Evolutionary conservation across 2,113 vertebrate genomes (phyloP).

Genomic region (Melanostigma gelatinosum): DNA sequence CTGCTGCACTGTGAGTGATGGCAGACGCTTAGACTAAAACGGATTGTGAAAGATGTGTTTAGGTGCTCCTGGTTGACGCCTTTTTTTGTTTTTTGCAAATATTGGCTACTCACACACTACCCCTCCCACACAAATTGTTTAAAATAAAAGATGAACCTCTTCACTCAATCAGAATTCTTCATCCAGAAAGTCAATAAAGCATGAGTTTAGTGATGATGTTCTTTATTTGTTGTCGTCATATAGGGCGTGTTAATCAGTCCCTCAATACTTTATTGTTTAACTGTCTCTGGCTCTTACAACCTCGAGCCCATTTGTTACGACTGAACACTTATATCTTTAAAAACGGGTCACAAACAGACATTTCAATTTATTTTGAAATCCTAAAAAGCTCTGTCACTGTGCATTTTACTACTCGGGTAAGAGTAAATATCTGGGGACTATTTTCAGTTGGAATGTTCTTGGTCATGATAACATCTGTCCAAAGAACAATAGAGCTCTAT

Average conservation of each 20-base stretch:
- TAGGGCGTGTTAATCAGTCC: background rate
- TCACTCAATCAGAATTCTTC: background rate
- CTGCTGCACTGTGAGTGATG: constrained; percentile 28
- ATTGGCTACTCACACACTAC: background rate
- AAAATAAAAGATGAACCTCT: background rate
- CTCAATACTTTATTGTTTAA: background rate
- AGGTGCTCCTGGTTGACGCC: background rate
- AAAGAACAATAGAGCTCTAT: background rate
- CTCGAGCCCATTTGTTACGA: background rate
- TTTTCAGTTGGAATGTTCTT: background rate
- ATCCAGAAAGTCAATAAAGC: background rate
- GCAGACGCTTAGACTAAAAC: constrained; percentile 24
- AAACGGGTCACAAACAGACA: background rate
- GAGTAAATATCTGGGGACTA: background rate
- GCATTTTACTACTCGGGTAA: too few species aligned
- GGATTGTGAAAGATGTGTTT: background rate
- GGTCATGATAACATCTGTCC: background rate
- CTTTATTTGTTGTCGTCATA: background rate
- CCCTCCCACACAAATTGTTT: background rate
- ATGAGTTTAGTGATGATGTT: background rate
- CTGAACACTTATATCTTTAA: background rate
- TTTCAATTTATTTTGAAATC: too few species aligned
- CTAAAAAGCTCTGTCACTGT: background rate
- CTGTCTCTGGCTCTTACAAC: background rate
- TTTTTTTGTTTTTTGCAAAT: background rate